phyloP scores from a whole-genome alignment of 2,888 invertebrate genomes.

The Liodrosophila aerea region DNA sequence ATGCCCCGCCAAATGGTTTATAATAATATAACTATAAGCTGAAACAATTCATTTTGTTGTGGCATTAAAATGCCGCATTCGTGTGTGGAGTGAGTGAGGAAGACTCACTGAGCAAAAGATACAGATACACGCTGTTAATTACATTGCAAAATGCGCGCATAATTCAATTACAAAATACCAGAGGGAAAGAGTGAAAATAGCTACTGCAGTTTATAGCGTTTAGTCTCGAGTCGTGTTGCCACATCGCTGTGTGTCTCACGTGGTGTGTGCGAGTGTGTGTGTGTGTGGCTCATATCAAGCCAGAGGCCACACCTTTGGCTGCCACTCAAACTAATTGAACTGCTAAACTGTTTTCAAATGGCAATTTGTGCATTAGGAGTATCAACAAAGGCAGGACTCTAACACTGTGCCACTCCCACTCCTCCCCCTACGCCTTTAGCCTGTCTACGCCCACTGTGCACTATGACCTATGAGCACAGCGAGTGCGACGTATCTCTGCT shows the following conservation, averaged over 20 bases:
- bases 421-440: neutral
- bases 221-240: too few relatives aligned
- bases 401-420: neutral
- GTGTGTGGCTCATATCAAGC: constrained; percentile 20
- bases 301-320: constrained; percentile 46
- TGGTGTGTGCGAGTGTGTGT: neutral
- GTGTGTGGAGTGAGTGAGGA: constrained; percentile 47
- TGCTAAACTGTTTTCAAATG: constrained; percentile 63
- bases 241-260: too few relatives aligned
- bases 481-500: neutral
- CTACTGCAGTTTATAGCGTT: constrained; percentile 45
- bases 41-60: constrained; percentile 69
- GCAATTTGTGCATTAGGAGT: constrained; percentile 64
- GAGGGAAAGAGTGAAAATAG: constrained; percentile 13
- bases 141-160: constrained; percentile 36
- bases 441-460: constrained; percentile 37
- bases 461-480: constrained; percentile 55
- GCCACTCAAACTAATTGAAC: constrained; percentile 71
- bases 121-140: constrained; percentile 52
- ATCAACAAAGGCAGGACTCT: constrained; percentile 48
- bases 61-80: constrained; percentile 58
- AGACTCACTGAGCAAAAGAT: constrained; percentile 1
- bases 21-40: constrained; percentile 14
- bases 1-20: constrained; percentile 69
- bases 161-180: constrained; percentile 72